Evolutionary conservation across 1,140 invertebrate species (phyloP).

Genomic region (Anagrus nilaparvatae): DNA sequence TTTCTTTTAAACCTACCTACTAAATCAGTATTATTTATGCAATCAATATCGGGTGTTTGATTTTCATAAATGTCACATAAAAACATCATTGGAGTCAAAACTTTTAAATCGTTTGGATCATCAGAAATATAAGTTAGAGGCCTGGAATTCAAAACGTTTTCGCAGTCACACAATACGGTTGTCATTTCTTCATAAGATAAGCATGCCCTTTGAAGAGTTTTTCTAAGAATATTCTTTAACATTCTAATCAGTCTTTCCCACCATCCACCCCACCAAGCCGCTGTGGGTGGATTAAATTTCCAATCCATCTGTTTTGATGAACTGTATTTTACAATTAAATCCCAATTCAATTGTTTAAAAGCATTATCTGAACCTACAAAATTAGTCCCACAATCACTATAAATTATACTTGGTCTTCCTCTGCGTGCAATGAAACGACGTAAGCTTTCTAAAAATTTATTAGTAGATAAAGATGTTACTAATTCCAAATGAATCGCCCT

Average conservation of each 20-base stretch:
- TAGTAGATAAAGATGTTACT: slow-evolving; percentile 17
- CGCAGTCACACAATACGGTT: slow-evolving; percentile 25
- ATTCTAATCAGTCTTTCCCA: slow-evolving; percentile 32
- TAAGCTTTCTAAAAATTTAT: slow-evolving; percentile 17
- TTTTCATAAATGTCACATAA: slow-evolving; percentile 17
- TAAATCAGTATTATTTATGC: slow-evolving; percentile 9
- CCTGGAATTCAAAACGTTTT: slow-evolving; percentile 25
- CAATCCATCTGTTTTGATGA: slow-evolving; percentile 25
- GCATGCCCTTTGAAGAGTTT: slow-evolving; percentile 20
- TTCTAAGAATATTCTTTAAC: slow-evolving; percentile 22
- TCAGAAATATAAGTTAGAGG: slow-evolving; percentile 30
- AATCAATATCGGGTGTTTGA: slow-evolving; percentile 20
- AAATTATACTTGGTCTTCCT: slow-evolving; percentile 28
- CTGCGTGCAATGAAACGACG: slow-evolving; percentile 18
- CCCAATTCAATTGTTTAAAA: slow-evolving; percentile 25
- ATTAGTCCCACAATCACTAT: slow-evolving; percentile 35
- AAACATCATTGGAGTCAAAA: slow-evolving; percentile 22
- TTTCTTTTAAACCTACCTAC: slow-evolving; percentile 8
- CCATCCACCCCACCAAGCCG: slow-evolving; percentile 34
- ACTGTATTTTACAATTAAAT: slow-evolving; percentile 15
- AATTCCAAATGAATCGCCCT: slow-evolving; percentile 25
- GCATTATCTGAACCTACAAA: slow-evolving; percentile 25
- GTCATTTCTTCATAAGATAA: slow-evolving; percentile 26
- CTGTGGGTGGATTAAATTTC: slow-evolving; percentile 34
- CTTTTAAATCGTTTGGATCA: slow-evolving; percentile 16